phyloP scores from a whole-genome alignment of 2,113 vertebrate species.

The Anguilla japonica region DNA sequence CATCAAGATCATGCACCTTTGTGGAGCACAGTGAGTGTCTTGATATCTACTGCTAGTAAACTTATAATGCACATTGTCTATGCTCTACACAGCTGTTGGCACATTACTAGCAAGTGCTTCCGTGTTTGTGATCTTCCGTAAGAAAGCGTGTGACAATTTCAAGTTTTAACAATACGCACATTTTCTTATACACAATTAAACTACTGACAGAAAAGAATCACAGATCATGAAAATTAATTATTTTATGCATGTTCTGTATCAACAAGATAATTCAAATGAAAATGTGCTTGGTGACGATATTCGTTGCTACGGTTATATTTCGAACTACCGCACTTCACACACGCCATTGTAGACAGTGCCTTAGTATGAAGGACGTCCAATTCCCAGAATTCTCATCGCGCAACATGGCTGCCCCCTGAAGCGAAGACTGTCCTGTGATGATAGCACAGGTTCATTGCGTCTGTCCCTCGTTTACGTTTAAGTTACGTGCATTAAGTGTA shows the following conservation, averaged over 20 bases:
- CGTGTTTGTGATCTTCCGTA: background rate
- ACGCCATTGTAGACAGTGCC: conserved; percentile 5
- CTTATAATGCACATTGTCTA: no score
- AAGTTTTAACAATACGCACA: background rate
- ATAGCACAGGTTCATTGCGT: background rate
- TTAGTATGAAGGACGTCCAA: background rate
- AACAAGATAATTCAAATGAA: background rate
- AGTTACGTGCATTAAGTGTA: background rate
- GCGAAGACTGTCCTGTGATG: background rate
- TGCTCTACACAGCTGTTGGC: no score
- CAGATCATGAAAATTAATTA: background rate
- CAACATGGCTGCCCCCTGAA: conserved; percentile 32
- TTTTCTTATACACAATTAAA: background rate
- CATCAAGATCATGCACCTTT: no score
- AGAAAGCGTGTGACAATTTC: background rate
- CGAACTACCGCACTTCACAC: background rate
- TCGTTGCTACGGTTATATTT: background rate
- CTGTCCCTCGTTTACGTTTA: background rate
- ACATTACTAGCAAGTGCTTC: background rate
- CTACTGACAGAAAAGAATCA: background rate
- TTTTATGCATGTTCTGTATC: conserved; percentile 25
- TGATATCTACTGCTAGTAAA: no score
- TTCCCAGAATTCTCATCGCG: conserved; percentile 11
- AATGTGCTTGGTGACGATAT: no score
- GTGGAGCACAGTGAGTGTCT: no score